A percentile compares a stretch with the other conserved stretches of the same genome.
Evolutionary conservation across 2,113 vertebrate genomes (phyloP).

Genomic region (Nipponia nippon): DNA sequence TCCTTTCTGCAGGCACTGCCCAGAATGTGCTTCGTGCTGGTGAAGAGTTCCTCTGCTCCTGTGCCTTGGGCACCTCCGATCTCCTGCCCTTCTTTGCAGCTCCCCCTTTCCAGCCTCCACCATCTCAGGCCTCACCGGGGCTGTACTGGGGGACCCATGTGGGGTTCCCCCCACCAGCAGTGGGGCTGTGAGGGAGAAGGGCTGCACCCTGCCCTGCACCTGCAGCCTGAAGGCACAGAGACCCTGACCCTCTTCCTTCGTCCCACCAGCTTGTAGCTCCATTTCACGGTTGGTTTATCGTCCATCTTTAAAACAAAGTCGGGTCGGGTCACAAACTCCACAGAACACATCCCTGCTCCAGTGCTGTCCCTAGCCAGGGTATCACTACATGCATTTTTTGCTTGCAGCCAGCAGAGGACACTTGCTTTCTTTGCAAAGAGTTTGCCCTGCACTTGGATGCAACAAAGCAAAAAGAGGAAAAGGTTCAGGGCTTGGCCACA

Average conservation of each 20-base stretch:
- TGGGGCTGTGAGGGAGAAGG: not conserved
- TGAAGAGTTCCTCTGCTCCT: not conserved
- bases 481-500: not conserved
- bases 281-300: rapidly evolving
- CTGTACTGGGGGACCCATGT: not conserved
- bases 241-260: not conserved
- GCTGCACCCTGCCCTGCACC: not conserved
- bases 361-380: not conserved
- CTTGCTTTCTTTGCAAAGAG: not conserved
- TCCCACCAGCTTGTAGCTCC: not conserved
- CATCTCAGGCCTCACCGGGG: not conserved
- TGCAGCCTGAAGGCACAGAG: not conserved
- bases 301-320: not conserved
- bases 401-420: conserved; percentile 50
- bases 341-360: not conserved
- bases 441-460: not conserved
- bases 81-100: not conserved
- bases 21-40: not conserved
- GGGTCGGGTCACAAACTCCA: not conserved
- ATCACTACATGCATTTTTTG: not conserved
- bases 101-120: not conserved
- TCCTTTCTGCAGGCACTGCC: not conserved
- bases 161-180: not conserved
- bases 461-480: not conserved
- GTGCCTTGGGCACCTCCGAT: not conserved